Base-by-base conservation (phyloP, 2,113 vertebrate genomes). In the Sciurus niger region DNA sequence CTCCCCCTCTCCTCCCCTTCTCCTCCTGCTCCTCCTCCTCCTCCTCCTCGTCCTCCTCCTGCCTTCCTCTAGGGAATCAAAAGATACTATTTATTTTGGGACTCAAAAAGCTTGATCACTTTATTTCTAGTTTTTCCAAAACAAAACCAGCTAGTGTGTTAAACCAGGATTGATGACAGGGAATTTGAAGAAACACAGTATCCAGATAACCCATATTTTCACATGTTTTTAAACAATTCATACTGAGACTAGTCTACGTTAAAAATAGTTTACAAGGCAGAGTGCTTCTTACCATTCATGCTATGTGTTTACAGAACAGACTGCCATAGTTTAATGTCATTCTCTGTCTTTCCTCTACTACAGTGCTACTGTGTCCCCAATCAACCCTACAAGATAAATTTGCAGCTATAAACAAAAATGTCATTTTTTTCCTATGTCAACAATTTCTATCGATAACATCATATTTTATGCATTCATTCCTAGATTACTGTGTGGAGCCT, bases 171-270 rank as follows among this genome's bases (percentile, higher is more conserved):
- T 17, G 24, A 51, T 93, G 93, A 91, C 96, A 97, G 89, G 72
- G n/a, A 96, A 95, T 90, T 34, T 95, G 84, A 89, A 96, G 46
- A 91, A 89, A 96, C 91, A 76, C 78, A 76, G 89, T 51, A 76
- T 89, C 82, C 95, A 96, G 85, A 97, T 96, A 95, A 97, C 89
- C 83, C 90, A 94, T 95, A 96, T 96, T 96, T 96, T 82, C 94
- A 51, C 37, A 48, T 58, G 55, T 91, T 88, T 95, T 97, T 87
- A 97, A 95, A 97, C 95, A 90, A 87, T 84, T 96, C 94, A 91
- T 48, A 95, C 70, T 89, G 87, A 97, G 97, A 80, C 74, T 34
- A 95, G 51, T 80, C 82, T 92, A 96, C 68, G 82, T 95, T 95
- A 88, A 93, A 96, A 96, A 95, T 46, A 94, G 93, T 94, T 94